Conservation (phyloP, 2,113 vertebrate genomes). For the Semnornis frantzii region DNA sequence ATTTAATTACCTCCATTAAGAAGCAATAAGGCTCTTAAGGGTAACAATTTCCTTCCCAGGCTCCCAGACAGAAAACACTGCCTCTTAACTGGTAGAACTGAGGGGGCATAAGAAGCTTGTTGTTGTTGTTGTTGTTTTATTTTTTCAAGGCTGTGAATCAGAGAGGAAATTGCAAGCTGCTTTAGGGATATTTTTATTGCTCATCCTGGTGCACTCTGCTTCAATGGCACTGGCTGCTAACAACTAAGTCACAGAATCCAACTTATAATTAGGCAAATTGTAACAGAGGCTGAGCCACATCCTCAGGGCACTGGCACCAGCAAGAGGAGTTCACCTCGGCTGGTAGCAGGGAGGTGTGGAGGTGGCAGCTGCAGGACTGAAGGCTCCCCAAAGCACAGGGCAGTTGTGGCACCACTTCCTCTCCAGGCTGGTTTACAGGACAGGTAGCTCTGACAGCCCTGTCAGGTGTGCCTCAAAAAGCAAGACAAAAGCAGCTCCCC, state of each 20-base stretch:
- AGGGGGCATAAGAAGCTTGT: background rate
- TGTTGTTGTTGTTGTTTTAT: no score
- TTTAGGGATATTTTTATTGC: background rate
- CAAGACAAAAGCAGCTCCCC: background rate
- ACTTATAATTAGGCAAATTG: background rate
- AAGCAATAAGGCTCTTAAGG: constrained; percentile 34
- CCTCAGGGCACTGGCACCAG: background rate
- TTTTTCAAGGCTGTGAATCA: background rate
- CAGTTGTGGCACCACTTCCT: background rate
- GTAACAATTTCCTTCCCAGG: background rate
- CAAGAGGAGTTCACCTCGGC: background rate
- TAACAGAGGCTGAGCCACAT: background rate
- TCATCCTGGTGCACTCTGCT: background rate
- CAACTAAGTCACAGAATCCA: background rate
- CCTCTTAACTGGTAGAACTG: background rate
- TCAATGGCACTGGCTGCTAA: background rate
- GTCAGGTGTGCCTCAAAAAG: background rate
- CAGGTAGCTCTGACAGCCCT: background rate
- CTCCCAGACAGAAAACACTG: background rate
- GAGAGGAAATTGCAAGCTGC: background rate
- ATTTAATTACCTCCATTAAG: constrained; percentile 45
- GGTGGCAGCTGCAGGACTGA: background rate
- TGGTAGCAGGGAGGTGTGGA: background rate
- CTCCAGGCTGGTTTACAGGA: background rate
- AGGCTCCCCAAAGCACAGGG: background rate